These are phyloP conservation scores for Dasysyrphus tricinctus DNA, from an alignment of 2,888 invertebrate species.

Conservation along the genomic window DNA sequence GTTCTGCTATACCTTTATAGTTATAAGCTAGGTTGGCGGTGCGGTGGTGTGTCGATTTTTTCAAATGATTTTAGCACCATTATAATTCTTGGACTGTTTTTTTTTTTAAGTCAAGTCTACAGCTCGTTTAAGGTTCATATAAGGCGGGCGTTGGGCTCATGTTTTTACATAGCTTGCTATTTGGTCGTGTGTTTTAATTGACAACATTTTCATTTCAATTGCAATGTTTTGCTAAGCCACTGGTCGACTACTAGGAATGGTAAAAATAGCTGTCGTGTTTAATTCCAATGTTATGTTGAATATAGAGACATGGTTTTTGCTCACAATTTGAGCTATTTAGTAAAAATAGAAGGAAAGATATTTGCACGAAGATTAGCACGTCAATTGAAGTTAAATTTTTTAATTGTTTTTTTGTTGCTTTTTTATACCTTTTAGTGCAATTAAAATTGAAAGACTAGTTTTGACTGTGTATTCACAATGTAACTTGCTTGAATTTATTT, in stretches of 20 bases:
- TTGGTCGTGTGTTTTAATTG: constrained; percentile 36
- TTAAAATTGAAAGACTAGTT: constrained; percentile 28
- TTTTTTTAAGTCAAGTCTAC: neutral
- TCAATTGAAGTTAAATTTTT: constrained; percentile 47
- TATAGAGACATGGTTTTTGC: constrained; percentile 44
- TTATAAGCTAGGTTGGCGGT: neutral
- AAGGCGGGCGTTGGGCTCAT: constrained; percentile 44
- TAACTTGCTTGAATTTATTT: neutral
- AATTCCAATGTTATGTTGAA: constrained; percentile 53
- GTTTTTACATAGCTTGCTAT: constrained; percentile 4
- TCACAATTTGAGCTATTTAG: constrained; percentile 21
- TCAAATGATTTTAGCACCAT: constrained; percentile 64
- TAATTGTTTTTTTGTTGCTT: constrained; percentile 44
- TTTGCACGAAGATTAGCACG: constrained; percentile 46
- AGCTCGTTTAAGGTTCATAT: neutral
- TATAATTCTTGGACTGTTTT: constrained; percentile 35
- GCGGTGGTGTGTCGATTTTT: constrained; percentile 4
- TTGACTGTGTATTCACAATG: constrained; percentile 9
- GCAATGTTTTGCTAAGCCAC: constrained; percentile 43
- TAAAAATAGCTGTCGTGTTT: constrained; percentile 64
- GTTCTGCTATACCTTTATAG: constrained; percentile 6
- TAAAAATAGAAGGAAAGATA: constrained; percentile 27
- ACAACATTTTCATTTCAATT: constrained; percentile 57
- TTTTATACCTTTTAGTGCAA: neutral
- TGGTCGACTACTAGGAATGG: constrained; percentile 26